Conservation (phyloP, 2,113 vertebrate genomes). For the Fukomys damarensis region DNA sequence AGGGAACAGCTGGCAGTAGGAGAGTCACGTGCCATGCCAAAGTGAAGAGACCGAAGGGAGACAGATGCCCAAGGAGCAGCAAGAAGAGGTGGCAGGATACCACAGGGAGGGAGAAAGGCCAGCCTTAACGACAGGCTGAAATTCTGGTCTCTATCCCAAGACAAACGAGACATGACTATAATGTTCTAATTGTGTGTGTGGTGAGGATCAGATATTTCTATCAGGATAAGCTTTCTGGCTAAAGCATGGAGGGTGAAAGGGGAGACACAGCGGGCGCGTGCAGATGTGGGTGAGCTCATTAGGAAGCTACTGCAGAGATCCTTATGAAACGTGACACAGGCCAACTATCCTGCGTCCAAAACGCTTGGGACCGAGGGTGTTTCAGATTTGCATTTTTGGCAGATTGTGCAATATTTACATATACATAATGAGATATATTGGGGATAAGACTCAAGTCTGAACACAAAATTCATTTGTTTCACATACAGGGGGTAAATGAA, state of each 20-base stretch:
- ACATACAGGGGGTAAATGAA: background rate
- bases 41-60: background rate
- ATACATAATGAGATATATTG: background rate
- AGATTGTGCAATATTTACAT: background rate
- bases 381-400: background rate
- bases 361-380: background rate
- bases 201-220: background rate
- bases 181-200: background rate
- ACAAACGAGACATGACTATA: background rate
- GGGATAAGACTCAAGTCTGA: background rate
- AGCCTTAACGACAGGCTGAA: background rate
- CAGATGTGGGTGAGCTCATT: background rate
- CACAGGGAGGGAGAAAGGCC: background rate
- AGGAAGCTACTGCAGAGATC: background rate
- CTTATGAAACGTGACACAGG: background rate
- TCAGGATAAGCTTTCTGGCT: background rate
- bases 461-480: background rate
- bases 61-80: background rate
- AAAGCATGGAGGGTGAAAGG: background rate
- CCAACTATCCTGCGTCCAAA: background rate
- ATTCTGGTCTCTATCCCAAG: background rate
- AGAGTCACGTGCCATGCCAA: background rate
- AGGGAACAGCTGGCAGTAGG: background rate
- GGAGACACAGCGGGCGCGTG: background rate
- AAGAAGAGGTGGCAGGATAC: background rate